These are phyloP conservation scores for Leptogaster cylindrica DNA, from an alignment of 2,888 invertebrate genomes.

Conservation along the genomic window DNA sequence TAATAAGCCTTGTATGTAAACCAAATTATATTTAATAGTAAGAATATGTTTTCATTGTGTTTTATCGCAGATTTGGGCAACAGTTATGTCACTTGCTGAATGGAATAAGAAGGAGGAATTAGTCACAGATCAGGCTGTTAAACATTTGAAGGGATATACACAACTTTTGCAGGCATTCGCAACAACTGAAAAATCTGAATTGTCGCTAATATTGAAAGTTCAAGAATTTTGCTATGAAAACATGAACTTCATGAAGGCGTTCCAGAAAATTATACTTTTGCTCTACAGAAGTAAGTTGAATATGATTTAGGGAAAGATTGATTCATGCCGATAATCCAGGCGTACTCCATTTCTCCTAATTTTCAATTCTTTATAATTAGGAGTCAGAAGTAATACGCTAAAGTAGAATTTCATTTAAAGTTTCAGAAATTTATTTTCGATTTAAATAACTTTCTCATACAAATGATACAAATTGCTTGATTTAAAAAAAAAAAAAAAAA, in stretches of 20 bases:
- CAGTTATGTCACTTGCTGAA: slow-evolving; percentile 93
- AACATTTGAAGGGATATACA: slow-evolving; percentile 86
- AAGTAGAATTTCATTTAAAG: background rate
- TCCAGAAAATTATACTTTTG: slow-evolving; percentile 95
- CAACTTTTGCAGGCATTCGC: slow-evolving; percentile 87
- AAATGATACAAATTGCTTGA: background rate
- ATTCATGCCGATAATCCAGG: background rate
- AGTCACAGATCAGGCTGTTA: slow-evolving; percentile 92
- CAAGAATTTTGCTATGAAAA: slow-evolving; percentile 99
- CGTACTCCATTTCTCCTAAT: background rate
- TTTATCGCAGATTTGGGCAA: slow-evolving; percentile 80
- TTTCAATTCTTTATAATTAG: background rate
- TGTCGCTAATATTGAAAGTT: slow-evolving; percentile 87
- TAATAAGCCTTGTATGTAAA: slow-evolving; percentile 76
- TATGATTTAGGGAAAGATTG: background rate
- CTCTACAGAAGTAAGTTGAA: slow-evolving; percentile 84
- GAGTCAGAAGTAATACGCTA: slow-evolving; percentile 5
- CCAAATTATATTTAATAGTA: background rate
- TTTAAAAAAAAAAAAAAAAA: background rate
- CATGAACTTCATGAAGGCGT: slow-evolving; percentile 98
- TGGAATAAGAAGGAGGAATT: slow-evolving; percentile 99
- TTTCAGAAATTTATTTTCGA: slow-evolving; percentile 14
- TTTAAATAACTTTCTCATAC: background rate
- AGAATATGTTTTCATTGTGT: background rate
- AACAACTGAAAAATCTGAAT: slow-evolving; percentile 83